A percentile compares a stretch with the other conserved stretches of the same genome.
phyloP scores from a whole-genome alignment of 92 coral and sea anemone species.

The Epizoanthus stellaris region DNA sequence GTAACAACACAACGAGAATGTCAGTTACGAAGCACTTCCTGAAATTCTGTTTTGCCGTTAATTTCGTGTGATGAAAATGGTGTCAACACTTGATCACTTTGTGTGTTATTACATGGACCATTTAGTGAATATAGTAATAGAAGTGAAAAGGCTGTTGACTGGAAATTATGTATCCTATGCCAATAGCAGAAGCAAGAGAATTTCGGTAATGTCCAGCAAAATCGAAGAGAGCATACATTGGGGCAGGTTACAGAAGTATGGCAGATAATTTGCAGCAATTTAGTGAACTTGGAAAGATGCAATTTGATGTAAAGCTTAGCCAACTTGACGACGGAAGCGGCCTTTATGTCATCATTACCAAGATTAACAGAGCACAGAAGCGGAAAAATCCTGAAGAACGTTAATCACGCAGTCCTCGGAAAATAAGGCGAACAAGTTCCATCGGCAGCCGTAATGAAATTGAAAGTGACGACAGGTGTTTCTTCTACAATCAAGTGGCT shows the following conservation, averaged over 20 bases:
- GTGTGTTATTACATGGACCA: background rate
- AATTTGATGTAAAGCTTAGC: slow-evolving; percentile 22
- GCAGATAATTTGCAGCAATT: slow-evolving; percentile 46
- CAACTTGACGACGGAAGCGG: slow-evolving; percentile 56
- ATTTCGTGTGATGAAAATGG: too few relatives aligned
- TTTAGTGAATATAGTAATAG: slow-evolving; percentile 3
- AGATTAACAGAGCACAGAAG: slow-evolving; percentile 42
- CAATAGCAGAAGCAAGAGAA: slow-evolving; percentile 35
- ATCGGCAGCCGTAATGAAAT: background rate
- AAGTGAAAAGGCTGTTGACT: slow-evolving; percentile 9
- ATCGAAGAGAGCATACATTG: slow-evolving; percentile 39
- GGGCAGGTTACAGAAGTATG: slow-evolving; percentile 41
- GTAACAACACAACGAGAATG: too few relatives aligned
- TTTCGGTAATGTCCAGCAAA: slow-evolving; percentile 41
- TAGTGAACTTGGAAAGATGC: slow-evolving; percentile 8
- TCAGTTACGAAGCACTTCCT: too few relatives aligned
- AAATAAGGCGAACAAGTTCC: slow-evolving; percentile 35
- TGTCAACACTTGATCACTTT: too few relatives aligned
- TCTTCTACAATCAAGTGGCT: slow-evolving; percentile 58
- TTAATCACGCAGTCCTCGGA: slow-evolving; percentile 9
- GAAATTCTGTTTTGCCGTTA: too few relatives aligned
- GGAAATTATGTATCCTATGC: slow-evolving; percentile 40
- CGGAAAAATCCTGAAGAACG: slow-evolving; percentile 29
- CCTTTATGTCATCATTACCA: slow-evolving; percentile 47
- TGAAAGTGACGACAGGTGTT: slow-evolving; percentile 45